Percentiles rank a stretch among this genome's conserved stretches.
phyloP scores from a whole-genome alignment of 30 jellyfish, hydroid and myxozoan species.

The Hydractinia symbiolongicarpus region DNA sequence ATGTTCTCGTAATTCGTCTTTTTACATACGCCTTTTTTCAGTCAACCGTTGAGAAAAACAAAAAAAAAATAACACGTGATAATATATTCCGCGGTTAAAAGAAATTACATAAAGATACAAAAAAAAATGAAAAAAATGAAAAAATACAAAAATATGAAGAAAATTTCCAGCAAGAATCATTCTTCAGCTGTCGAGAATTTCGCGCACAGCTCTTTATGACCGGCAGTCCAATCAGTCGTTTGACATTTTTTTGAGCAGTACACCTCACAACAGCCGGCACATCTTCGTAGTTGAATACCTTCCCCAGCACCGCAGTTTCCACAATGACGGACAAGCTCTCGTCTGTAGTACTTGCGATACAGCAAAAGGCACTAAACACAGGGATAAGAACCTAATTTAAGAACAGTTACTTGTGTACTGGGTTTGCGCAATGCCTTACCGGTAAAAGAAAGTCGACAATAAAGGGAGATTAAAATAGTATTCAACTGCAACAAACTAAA shows the following conservation, averaged over 20 bases:
- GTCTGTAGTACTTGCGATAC: slow-evolving; percentile 23
- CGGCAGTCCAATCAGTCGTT: slow-evolving; percentile 5
- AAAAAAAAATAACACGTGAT: no score
- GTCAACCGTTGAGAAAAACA: no score
- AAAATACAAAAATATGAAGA: no score
- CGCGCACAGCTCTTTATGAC: slow-evolving; percentile 5
- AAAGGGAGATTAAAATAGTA: no score
- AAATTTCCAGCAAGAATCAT: background rate
- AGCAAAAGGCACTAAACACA: background rate
- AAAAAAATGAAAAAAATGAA: no score
- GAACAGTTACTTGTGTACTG: no score
- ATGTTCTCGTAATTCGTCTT: no score
- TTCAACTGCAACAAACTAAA: no score
- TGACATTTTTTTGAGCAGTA: slow-evolving; percentile 35
- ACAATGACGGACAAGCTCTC: slow-evolving; percentile 30
- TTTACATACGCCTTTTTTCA: no score
- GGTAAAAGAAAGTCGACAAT: background rate
- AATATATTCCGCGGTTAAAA: no score
- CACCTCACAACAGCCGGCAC: slow-evolving; percentile 24
- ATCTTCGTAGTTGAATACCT: slow-evolving; percentile 21
- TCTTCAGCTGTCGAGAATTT: background rate
- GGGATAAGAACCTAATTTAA: background rate
- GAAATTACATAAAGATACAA: no score
- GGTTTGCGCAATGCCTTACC: no score
- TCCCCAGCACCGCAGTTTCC: slow-evolving; percentile 43